Evolutionary conservation across 2,888 invertebrate genomes (phyloP), one percentile per base, ranked within the genome.

Genomic region (Osedax frankpressi): DNA sequence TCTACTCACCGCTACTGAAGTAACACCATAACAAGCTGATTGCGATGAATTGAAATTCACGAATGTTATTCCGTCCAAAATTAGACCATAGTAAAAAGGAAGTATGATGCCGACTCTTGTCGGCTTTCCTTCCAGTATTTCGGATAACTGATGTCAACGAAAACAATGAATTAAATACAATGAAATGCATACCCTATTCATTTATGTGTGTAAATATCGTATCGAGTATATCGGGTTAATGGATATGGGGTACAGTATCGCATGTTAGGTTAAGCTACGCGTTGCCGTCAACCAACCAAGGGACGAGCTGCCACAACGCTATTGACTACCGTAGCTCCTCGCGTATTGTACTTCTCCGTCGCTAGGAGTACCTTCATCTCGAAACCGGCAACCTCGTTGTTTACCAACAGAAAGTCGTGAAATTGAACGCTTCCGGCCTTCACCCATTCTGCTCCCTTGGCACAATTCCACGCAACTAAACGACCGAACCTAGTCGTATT

Each of bases 381-480:
- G 14, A 78, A 70, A 14, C 78, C 78, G 2, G 78, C 76, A 27
- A 73, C 63, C 26, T 77, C 74, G 72, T 78, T 78, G 72, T 78
- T 72, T 2, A 75, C 74, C 59, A 77, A 2, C 1, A 74, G 28
- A 73, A 77, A 77, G 73, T 77, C 74, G 63, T 44, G 72, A 70
- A 79, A 78, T 73, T 78, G 77, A 19, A 79, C n/a, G 62, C 76
- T 75, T 1, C 78, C 77, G 6, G 74, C 74, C 60, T 73, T 72
- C 11, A 79, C 79, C 74, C 76, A 78, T 74, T 79, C 79, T 0
- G 77, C 75, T 14, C 80, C 79, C 68, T 78, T 79, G 44, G 77
- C 77, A 67, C 76, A 76, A 71, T 78, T 75, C 79, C 79, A 80
- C 11, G 80, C 75, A 2, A 75, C 76, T 63, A 80, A 44, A 11